These are phyloP conservation scores for Drosophila truncata DNA, from an alignment of 1,140 invertebrate species.

Conservation along the genomic window DNA sequence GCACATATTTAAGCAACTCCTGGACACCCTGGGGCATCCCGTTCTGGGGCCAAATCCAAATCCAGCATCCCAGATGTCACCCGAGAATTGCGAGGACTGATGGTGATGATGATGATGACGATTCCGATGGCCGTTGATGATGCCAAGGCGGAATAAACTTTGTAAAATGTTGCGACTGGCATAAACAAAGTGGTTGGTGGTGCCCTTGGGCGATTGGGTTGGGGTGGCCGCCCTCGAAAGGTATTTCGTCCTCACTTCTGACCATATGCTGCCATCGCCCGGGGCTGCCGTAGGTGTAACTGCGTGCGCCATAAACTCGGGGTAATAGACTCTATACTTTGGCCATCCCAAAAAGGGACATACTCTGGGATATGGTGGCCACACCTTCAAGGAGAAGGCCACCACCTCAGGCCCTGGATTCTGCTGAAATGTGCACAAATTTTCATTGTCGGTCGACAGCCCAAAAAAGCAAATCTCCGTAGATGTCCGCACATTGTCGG, in stretches of 20 bases:
- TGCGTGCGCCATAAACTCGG: conserved; percentile 79
- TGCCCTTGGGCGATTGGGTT: conserved; percentile 4
- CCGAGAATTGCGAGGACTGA: conserved; percentile 46
- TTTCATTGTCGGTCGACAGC: conserved; percentile 57
- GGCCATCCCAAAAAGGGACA: conserved; percentile 63
- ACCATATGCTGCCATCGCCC: conserved; percentile 75
- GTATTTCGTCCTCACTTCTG: conserved; percentile 39
- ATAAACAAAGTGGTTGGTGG: conserved; percentile 51
- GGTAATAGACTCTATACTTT: conserved; percentile 77
- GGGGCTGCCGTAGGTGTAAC: conserved; percentile 73
- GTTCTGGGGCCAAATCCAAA: conserved; percentile 13
- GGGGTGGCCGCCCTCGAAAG: conserved; percentile 13
- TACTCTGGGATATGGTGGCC: conserved; percentile 23
- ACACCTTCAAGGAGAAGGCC: conserved; percentile 67
- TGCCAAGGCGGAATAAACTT: conserved; percentile 71
- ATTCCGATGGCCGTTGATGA: conserved; percentile 72
- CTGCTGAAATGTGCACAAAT: conserved; percentile 82
- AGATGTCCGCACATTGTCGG: conserved; percentile 75
- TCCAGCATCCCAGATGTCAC: conserved; percentile 66
- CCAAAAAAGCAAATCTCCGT: conserved; percentile 71
- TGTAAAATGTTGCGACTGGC: conserved; percentile 66
- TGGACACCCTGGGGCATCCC: conserved; percentile 42
- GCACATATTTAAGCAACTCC: conserved; percentile 73
- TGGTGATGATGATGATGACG: conserved; percentile 45
- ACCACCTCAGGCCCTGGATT: conserved; percentile 75